Base-by-base conservation (phyloP, 2,888 invertebrate genomes). In the Drosophila merina region DNA sequence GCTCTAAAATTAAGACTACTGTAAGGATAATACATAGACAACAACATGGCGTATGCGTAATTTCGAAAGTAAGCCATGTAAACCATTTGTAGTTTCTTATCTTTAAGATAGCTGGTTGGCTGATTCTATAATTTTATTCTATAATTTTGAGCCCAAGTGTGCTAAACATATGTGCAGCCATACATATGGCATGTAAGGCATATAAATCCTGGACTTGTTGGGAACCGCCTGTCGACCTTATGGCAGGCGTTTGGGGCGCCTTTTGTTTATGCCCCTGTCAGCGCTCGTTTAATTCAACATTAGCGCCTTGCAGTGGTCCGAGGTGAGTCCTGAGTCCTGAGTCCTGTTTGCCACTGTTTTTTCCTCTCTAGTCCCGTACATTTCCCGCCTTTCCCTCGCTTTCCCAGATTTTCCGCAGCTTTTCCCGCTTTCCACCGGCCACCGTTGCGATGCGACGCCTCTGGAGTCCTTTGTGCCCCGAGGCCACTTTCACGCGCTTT, bases 241-340 rank as follows among this genome's bases (percentile, higher is more conserved):
- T 57, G 51, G 36, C 42, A 28, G 50, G 50, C 31, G 62, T 40
- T 45, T 30, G 50, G 33, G 51, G 51, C 57, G 73, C 64, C 76
- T 60, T 78, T 84, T 86, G 85, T 82, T 85, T 79, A 77, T 76
- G 77, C 63, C 72, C 79, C 85, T 87, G 83, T 86, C 83, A 84
- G 85, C 79, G 77, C 75, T 84, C 86, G 82, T 86, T 84, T 84
- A 86, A 84, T 84, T 84, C 87, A 84, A 87, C 85, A 85, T 84
- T 84, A 84, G 85, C 83, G 85, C 87, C 83, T 85, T 75, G 74
- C 81, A 78, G 84, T 73, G 66, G 81, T 76, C 76, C 79, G 67
- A 78, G 62, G 60, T 55, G 66, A 49, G 54, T 20, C 59, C 2
- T 4, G 28, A 28, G 28, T 28, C 28, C 28, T 25, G 51, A 47